Percentiles rank a stretch among this genome's conserved stretches.
Evolutionary conservation across 2,888 invertebrate species (phyloP).

Genomic region (Rhagophthalmus giganteus): DNA sequence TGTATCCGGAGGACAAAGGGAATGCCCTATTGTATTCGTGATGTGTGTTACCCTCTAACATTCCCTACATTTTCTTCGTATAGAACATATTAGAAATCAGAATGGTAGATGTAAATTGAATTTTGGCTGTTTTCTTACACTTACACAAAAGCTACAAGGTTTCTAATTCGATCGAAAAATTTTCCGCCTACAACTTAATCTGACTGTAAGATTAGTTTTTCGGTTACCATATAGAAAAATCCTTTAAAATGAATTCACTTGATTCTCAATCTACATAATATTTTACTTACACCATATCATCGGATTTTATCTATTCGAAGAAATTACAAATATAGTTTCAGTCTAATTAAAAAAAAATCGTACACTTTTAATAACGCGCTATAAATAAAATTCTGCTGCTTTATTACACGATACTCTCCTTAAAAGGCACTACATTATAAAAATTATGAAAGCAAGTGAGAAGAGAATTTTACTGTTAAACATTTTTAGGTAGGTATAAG

Average conservation of each 20-base stretch:
- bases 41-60: constrained; percentile 25
- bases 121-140: constrained; percentile 20
- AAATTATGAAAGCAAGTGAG: no score
- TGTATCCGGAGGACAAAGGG: constrained; percentile 29
- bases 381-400: no score
- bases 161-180: constrained; percentile 18
- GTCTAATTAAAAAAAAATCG: no score
- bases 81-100: constrained; percentile 29
- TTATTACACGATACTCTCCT: no score
- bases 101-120: constrained; percentile 28
- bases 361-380: no score
- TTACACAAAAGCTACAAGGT: constrained; percentile 20
- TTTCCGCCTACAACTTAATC: constrained; percentile 3
- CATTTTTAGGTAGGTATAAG: no score
- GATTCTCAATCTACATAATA: neutral
- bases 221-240: neutral
- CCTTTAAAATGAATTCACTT: neutral
- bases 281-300: neutral
- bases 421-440: no score
- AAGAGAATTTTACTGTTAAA: no score
- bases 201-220: constrained; percentile 9
- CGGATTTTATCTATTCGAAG: no score
- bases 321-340: no score
- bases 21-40: constrained; percentile 28
- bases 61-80: constrained; percentile 26